phyloP scores from a whole-genome alignment of 2,113 vertebrate species.

The Poecilia latipinna region DNA sequence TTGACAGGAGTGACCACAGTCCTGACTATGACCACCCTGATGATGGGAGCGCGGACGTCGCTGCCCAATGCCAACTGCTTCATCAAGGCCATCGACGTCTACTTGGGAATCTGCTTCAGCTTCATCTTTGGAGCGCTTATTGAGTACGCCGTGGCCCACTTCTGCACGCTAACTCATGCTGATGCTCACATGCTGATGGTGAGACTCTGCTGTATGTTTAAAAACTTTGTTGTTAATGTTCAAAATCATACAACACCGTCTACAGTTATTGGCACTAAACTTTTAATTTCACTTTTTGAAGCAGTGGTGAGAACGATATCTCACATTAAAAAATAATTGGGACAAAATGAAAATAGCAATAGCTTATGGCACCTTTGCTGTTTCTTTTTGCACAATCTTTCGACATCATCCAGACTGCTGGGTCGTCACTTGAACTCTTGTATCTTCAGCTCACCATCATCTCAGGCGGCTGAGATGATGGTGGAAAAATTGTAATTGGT shows the following conservation, averaged over 20 bases:
- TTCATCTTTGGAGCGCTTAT: conserved; percentile 91
- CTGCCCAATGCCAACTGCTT: conserved; percentile 91
- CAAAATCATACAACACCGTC: conserved; percentile 1
- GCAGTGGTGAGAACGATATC: neutral
- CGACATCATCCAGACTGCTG: too few relatives aligned
- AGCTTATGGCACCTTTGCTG: too few relatives aligned
- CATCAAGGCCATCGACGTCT: conserved; percentile 91
- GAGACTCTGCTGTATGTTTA: conserved; percentile 32
- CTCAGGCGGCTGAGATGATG: too few relatives aligned
- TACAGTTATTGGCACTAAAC: neutral
- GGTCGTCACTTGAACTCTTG: too few relatives aligned
- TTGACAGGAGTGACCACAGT: conserved; percentile 88
- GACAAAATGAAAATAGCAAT: too few relatives aligned
- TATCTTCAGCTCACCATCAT: too few relatives aligned
- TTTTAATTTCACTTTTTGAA: neutral
- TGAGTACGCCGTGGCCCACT: conserved; percentile 90
- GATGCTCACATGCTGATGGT: conserved; percentile 79
- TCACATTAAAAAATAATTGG: neutral
- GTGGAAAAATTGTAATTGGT: too few relatives aligned
- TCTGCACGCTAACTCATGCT: conserved; percentile 84
- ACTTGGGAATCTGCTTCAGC: conserved; percentile 91
- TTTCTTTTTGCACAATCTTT: too few relatives aligned
- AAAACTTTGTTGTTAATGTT: neutral
- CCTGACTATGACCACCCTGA: conserved; percentile 90
- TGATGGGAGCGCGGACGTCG: conserved; percentile 91